phyloP scores from a whole-genome alignment of 2,113 vertebrate species.

The Sphaerodactylus townsendi region DNA sequence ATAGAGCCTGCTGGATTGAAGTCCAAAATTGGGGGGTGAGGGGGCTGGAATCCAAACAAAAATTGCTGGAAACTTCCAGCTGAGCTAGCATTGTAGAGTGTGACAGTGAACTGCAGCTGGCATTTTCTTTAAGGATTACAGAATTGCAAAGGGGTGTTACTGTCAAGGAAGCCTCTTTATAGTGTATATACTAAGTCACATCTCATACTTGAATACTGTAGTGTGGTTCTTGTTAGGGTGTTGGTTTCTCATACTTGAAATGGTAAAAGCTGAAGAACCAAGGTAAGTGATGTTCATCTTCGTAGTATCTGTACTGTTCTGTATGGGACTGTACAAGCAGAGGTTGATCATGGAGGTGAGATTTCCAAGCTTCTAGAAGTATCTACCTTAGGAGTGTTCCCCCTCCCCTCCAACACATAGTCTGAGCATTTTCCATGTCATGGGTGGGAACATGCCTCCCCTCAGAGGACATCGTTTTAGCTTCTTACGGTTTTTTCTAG shows the following conservation, averaged over 20 bases:
- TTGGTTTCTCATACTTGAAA: neutral
- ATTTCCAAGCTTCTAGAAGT: too few relatives aligned
- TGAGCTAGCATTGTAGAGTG: neutral
- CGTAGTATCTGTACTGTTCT: too few relatives aligned
- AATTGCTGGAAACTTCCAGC: neutral
- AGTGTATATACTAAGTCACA: neutral
- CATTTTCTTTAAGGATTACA: neutral
- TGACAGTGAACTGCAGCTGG: neutral
- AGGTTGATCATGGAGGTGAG: too few relatives aligned
- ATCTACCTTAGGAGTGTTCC: too few relatives aligned
- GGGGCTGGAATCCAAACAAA: neutral
- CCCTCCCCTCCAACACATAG: too few relatives aligned
- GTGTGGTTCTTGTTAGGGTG: neutral
- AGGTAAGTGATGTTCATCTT: neutral
- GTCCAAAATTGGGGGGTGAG: neutral
- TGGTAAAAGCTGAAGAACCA: neutral
- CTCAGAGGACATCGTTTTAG: too few relatives aligned
- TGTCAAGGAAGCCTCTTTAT: neutral
- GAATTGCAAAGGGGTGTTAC: neutral
- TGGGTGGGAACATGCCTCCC: too few relatives aligned
- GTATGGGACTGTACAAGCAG: too few relatives aligned
- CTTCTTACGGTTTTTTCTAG: too few relatives aligned
- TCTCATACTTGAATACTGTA: neutral
- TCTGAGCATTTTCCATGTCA: too few relatives aligned
- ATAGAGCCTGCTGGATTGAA: neutral